Conservation (phyloP, 2,113 vertebrate genomes). For the Hemiscyllium ocellatum region DNA sequence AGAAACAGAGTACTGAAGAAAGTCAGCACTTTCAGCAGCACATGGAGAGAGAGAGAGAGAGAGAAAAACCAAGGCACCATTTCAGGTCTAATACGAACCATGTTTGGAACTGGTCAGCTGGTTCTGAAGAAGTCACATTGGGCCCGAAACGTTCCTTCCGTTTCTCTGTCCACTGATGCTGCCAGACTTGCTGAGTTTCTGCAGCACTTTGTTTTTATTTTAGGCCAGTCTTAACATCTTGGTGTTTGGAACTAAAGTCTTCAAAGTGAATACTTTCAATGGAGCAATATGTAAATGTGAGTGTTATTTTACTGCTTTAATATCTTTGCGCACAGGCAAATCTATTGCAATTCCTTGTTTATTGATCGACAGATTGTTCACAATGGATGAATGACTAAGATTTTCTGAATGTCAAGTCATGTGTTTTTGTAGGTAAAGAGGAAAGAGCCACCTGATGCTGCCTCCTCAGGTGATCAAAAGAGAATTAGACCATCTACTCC, state of each 20-base stretch:
- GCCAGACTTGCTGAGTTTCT: no score
- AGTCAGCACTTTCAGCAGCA: no score
- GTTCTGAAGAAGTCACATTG: no score
- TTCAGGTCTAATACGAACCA: no score
- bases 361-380: background rate
- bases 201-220: no score
- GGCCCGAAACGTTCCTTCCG: no score
- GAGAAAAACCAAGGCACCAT: no score
- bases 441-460: slow-evolving; percentile 87
- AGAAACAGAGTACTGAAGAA: no score
- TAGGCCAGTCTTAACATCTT: background rate
- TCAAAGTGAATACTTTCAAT: background rate
- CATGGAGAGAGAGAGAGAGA: no score
- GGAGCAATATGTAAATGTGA: background rate
- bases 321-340: background rate
- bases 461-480: slow-evolving; percentile 77
- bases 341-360: background rate
- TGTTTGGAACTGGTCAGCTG: no score
- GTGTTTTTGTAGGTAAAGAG: slow-evolving; percentile 74
- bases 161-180: no score
- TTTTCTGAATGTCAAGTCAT: background rate
- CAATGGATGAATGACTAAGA: background rate
- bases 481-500: slow-evolving; percentile 82
- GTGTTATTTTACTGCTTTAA: background rate
- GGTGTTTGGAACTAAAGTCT: background rate